These are phyloP conservation scores for Rhinopomastus cyanomelas DNA, from an alignment of 2,113 vertebrate species.

Conservation along the genomic window DNA sequence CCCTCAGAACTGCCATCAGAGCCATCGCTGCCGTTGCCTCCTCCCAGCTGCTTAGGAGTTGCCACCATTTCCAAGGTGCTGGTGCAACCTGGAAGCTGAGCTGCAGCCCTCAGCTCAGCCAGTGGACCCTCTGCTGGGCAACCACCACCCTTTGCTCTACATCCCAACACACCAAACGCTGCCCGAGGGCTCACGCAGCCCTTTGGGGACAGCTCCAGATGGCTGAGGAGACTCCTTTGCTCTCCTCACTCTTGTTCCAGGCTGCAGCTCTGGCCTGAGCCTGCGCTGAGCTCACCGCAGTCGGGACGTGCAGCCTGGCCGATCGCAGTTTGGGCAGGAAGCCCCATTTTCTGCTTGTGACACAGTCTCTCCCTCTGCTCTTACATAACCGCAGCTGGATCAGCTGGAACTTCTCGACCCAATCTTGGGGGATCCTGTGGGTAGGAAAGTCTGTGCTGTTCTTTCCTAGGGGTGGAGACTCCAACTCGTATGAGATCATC, in stretches of 20 bases:
- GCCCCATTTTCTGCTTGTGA: not conserved
- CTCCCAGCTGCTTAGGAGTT: not conserved
- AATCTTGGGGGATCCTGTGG: not conserved
- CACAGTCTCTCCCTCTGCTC: not conserved
- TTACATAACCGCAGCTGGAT: slow-evolving; percentile 18
- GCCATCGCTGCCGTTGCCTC: not conserved
- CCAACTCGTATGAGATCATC: slow-evolving; percentile 83
- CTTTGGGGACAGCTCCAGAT: not conserved
- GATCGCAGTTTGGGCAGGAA: not conserved
- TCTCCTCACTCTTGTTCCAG: not conserved
- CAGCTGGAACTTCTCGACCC: not conserved
- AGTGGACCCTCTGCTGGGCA: not conserved
- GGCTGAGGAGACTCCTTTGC: not conserved
- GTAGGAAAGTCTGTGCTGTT: slow-evolving; percentile 38
- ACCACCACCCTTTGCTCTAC: not conserved
- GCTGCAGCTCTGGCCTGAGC: not conserved
- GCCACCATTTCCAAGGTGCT: not conserved
- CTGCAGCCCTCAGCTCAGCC: not conserved
- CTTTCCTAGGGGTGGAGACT: slow-evolving; percentile 72
- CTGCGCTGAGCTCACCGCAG: not conserved
- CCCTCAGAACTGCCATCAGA: not conserved
- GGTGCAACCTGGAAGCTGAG: not conserved
- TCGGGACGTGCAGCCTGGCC: not conserved
- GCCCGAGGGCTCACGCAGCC: not conserved
- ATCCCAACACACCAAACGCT: rapidly evolving